Evolutionary conservation across 37 sponge, comb jelly and placozoan genomes (phyloP), one percentile per base, ranked within the genome.

Genomic region (Geodia barretti): DNA sequence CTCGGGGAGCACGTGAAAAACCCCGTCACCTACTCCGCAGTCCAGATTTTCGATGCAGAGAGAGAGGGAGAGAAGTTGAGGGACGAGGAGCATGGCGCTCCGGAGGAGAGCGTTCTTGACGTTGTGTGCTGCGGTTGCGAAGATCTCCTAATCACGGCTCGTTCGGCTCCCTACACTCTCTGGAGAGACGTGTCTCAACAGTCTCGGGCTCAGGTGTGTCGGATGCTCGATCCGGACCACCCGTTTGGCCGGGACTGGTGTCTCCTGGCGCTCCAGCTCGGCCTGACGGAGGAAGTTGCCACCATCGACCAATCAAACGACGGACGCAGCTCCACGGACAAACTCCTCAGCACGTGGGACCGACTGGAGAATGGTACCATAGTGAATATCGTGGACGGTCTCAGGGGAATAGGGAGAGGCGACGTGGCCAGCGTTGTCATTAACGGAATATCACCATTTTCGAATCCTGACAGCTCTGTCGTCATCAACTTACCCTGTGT

Each of bases 161-260:
- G 81, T 24, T 92, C 93, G 24, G 87, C 90, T 7, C 96, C 96
- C 8, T 86, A 76, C 73, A 60, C 72, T 14, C 60, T 79, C 71
- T 58, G 87, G 4, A 54, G 73, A 14, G 61, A 71, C 30, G 39
- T 93, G 35, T 64, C 88, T 4, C 74, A 64, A 7, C 82, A 79
- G 64, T 76, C 93, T 1, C 77, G 90, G 23, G 34, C 59, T 32
- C 70, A 86, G 41, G 64, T 96, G 72, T 73, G 96, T 72, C 73
- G 84, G 0, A 5, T 92, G 72, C 69, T 96, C 35, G 96, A 96
- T 73, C 87, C 86, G 9, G 88, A 80, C 32, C 81, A 96, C 67
- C 88, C 88, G 1, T 79, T 96, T 71, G 96, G 96, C 2, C 76
- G 90, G 20, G 91, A 96, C 64, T 96, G 93, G 97, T 93, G 93